These are phyloP conservation scores for Petroica traversi DNA, from an alignment of 2,113 vertebrate genomes.

Conservation along the genomic window DNA sequence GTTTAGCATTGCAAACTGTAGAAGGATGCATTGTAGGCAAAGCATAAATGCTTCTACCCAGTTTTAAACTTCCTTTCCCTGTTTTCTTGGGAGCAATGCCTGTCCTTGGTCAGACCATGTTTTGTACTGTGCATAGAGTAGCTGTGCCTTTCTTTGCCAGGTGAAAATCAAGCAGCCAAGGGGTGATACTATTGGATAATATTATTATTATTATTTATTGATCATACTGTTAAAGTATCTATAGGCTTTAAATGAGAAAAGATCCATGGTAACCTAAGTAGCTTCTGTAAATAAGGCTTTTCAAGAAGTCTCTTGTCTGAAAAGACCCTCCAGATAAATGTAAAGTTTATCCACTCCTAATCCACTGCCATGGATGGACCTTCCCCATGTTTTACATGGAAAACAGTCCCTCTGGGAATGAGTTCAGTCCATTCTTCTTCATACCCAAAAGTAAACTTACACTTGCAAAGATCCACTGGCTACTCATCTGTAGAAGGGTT, in stretches of 20 bases:
- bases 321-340: not conserved
- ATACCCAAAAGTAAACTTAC: not conserved
- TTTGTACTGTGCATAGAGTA: not conserved
- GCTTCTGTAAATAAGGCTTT: not conserved
- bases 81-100: not conserved
- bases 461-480: not conserved
- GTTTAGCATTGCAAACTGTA: not conserved
- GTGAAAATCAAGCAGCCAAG: not conserved
- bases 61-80: not conserved
- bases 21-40: accelerated
- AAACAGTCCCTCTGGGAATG: slow-evolving; percentile 34
- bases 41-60: not conserved
- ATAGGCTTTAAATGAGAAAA: not conserved
- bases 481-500: not conserved
- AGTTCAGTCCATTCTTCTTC: slow-evolving; percentile 12
- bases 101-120: not conserved
- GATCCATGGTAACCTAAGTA: not conserved
- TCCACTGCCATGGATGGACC: not conserved
- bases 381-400: slow-evolving; percentile 10
- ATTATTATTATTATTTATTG: not conserved
- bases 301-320: not conserved
- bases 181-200: not conserved
- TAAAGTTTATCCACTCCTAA: not conserved
- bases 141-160: not conserved
- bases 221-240: not conserved